phyloP scores from a whole-genome alignment of 2,113 vertebrate species.

The Sclerurus mexicanus region DNA sequence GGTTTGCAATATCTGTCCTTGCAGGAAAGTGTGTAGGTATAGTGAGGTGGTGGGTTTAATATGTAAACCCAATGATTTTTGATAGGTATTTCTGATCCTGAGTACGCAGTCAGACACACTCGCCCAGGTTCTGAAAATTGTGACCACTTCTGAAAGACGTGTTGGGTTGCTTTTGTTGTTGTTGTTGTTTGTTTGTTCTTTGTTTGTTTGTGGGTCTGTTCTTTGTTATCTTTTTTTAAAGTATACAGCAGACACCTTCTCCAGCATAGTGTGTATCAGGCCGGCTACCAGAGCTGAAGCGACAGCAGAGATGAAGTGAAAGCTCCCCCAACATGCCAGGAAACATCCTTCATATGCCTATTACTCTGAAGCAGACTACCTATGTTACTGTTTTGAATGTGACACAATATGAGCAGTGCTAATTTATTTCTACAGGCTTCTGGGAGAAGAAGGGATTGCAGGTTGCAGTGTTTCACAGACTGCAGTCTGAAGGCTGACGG shows the following conservation, averaged over 20 bases:
- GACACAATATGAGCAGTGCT: neutral
- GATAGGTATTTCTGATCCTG: neutral
- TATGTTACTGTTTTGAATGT: rapidly evolving
- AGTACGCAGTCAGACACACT: neutral
- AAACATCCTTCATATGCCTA: neutral
- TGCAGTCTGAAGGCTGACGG: neutral
- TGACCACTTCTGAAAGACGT: neutral
- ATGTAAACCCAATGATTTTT: neutral
- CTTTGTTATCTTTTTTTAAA: neutral
- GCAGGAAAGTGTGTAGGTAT: neutral
- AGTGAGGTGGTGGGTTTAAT: neutral
- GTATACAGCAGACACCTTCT: neutral
- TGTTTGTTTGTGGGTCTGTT: neutral
- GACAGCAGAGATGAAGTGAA: neutral
- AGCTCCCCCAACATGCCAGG: neutral
- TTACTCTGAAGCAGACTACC: neutral
- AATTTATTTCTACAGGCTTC: neutral
- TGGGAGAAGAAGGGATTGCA: neutral
- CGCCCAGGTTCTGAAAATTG: neutral
- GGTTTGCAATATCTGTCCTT: neutral
- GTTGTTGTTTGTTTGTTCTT: neutral
- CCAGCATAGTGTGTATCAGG: neutral
- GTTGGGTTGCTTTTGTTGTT: too few relatives aligned
- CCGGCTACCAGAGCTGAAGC: neutral
- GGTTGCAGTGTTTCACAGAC: neutral